Evolutionary conservation across 2,797 vertebrate genomes (phyloP), one percentile per base, ranked within the genome.

Genomic region (Hephaestus fuliginosus): DNA sequence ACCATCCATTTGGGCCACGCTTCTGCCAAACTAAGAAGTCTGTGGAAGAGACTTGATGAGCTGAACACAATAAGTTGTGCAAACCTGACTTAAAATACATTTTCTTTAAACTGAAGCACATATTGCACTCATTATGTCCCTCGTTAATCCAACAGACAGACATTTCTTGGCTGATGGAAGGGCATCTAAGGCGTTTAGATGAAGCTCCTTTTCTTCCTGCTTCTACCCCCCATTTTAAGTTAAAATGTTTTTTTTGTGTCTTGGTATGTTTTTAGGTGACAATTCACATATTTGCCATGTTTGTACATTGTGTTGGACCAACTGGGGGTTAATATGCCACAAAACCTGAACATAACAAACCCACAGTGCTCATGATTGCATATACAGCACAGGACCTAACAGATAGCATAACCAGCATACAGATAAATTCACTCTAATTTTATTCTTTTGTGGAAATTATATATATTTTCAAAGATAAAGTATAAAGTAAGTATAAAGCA

Each of bases 201-300:
- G n/a, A 82, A 63, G 67, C 57, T 66, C 66, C 61, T 70, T 67
- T 78, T 84, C 68, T 83, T 85, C 74, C 88, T 86, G 74, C 67
- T 85, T 81, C 73, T 22, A 72, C 56, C 62, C 62, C 49, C 57
- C 44, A 68, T 83, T 57, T 72, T 71, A 51, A 84, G 82, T 66
- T 25, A 28, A 67, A 76, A 43, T 68, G 2, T 77, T 64, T 68
- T 25, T 64, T 85, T 57, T 86, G 74, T 87, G 77, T 88, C 5
- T 81, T 72, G 88, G 43, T 77, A 69, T 85, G 65, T 80, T 84
- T 75, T 74, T 66, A 79, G 53, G 70, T 84, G 53, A 82, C 14
- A 46, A 44, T 39, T 65, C 25, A 68, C 13, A 66, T 61, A 49
- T 74, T 78, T 84, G 57, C 36, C 63, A 67, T 57, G 33, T 58